Evolutionary conservation across 2,113 vertebrate genomes (phyloP).

Genomic region (Neodon shergylaensis): DNA sequence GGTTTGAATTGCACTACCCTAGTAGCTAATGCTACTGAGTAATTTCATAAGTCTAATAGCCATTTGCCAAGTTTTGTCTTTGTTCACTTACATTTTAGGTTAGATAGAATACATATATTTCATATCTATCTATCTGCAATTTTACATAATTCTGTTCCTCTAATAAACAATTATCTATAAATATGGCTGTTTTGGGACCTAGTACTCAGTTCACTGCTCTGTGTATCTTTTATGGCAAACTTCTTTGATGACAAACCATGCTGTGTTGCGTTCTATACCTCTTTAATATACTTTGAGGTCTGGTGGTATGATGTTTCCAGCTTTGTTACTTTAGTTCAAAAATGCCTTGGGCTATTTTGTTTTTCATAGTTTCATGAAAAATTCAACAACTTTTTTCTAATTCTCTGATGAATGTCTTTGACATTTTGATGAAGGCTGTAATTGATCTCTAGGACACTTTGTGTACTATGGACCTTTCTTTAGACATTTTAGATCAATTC

Average conservation of each 20-base stretch:
- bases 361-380: background rate
- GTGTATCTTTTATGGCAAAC: background rate
- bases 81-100: background rate
- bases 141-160: background rate
- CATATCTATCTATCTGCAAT: background rate
- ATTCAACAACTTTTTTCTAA: background rate
- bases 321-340: background rate
- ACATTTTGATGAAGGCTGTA: background rate
- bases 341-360: background rate
- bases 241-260: background rate
- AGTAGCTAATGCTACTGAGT: background rate
- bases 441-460: background rate
- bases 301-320: background rate
- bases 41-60: background rate
- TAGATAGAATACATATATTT: background rate
- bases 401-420: background rate
- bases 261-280: background rate
- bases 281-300: background rate
- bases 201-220: background rate
- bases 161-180: background rate
- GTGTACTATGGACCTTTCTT: background rate
- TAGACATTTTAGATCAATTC: background rate
- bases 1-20: background rate
- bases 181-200: background rate
- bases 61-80: background rate